phyloP scores from a whole-genome alignment of 1,140 invertebrate species.

The Onthophagus taurus region DNA sequence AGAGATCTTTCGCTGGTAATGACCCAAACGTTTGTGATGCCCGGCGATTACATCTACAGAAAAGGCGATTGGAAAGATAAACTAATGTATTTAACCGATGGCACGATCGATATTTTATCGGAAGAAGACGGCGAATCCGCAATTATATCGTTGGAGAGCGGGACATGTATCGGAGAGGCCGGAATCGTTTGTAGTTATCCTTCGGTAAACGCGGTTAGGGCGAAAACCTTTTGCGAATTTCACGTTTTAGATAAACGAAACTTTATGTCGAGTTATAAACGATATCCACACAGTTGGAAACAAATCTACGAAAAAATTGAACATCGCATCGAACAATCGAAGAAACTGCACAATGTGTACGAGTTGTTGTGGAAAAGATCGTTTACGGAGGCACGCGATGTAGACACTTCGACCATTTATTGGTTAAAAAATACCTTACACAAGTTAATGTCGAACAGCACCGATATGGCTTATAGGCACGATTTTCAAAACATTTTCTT shows the following conservation, averaged over 20 bases:
- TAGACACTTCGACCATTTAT: constrained; percentile 6
- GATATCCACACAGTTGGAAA: constrained; percentile 7
- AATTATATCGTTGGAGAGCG: constrained; percentile 13
- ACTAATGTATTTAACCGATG: constrained; percentile 18
- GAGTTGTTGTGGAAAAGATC: not conserved
- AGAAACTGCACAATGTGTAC: not conserved
- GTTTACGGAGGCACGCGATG: not conserved
- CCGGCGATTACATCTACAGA: constrained; percentile 15
- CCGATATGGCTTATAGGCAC: constrained; percentile 5
- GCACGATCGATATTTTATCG: constrained; percentile 16
- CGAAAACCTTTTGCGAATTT: constrained; percentile 15
- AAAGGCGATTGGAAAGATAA: constrained; percentile 17
- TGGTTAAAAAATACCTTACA: constrained; percentile 13
- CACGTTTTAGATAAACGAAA: constrained; percentile 10
- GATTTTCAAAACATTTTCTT: constrained; percentile 14
- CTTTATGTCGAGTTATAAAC: constrained; percentile 2
- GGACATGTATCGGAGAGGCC: constrained; percentile 18
- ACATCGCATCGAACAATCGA: not conserved
- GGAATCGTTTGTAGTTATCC: constrained; percentile 13
- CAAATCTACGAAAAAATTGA: not conserved
- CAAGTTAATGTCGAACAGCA: constrained; percentile 12
- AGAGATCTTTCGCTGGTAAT: constrained; percentile 15
- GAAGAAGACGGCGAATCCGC: constrained; percentile 20
- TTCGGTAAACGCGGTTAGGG: constrained; percentile 12
- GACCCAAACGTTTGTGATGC: constrained; percentile 13